Conservation (phyloP, 2,113 vertebrate species). For the Lynx canadensis region DNA sequence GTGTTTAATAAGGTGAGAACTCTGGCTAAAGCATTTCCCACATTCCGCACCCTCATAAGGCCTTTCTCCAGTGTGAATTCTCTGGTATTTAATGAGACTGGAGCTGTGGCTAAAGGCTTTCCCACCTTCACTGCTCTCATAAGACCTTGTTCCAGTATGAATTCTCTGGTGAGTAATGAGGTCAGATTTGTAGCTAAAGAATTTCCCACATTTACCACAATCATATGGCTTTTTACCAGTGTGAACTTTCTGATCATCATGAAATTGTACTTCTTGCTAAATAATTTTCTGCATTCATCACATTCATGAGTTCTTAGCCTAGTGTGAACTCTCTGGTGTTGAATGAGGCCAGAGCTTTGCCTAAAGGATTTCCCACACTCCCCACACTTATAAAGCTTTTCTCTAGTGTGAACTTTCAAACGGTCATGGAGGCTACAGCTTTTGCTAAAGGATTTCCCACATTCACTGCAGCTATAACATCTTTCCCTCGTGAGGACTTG, state of each 20-base stretch:
- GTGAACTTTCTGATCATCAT: neutral
- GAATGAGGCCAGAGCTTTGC: conserved; percentile 11
- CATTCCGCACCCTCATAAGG: conserved; percentile 2
- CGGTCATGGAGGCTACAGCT: neutral
- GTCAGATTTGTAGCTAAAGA: neutral
- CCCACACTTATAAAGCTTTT: neutral
- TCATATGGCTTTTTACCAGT: conserved; percentile 41
- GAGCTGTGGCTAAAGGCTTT: conserved; percentile 33
- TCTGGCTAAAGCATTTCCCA: conserved; percentile 31
- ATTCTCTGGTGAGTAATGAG: conserved; percentile 32
- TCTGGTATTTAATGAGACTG: conserved; percentile 4
- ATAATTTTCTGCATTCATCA: neutral
- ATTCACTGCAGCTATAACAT: neutral
- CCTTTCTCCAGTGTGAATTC: conserved; percentile 26
- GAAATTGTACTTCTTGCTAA: conserved; percentile 18
- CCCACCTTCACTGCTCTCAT: neutral
- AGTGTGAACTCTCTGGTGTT: conserved; percentile 3
- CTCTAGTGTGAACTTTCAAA: neutral
- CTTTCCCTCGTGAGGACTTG: neutral
- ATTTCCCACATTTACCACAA: neutral
- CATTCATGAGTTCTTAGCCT: neutral
- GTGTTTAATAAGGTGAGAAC: neutral
- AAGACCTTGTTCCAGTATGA: conserved; percentile 11
- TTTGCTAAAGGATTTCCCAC: neutral
- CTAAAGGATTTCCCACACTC: neutral